A percentile compares a stretch with the other conserved stretches of the same genome.
These are phyloP conservation scores for Sitta europaea DNA, from an alignment of 2,113 vertebrate genomes.

Conservation along the genomic window DNA sequence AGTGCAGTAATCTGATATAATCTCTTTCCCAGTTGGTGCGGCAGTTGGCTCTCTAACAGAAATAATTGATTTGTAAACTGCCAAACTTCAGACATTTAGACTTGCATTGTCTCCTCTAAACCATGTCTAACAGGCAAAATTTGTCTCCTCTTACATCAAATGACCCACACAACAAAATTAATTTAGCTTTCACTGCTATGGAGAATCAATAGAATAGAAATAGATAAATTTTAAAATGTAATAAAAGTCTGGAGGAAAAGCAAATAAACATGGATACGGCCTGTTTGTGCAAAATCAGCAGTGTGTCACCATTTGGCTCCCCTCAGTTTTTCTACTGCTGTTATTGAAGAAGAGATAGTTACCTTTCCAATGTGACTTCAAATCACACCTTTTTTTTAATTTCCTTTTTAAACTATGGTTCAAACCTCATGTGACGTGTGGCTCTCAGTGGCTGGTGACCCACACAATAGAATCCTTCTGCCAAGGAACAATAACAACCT, in stretches of 20 bases:
- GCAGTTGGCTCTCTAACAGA: slow-evolving; percentile 53
- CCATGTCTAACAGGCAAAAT: slow-evolving; percentile 39
- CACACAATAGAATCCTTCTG: not conserved
- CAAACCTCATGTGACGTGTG: accelerated
- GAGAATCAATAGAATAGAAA: slow-evolving; percentile 35
- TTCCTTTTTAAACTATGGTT: not conserved
- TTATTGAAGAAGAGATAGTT: not conserved
- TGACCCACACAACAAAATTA: slow-evolving; percentile 34
- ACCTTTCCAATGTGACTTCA: not conserved
- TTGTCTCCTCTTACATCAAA: slow-evolving; percentile 17
- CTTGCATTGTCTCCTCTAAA: slow-evolving; percentile 51
- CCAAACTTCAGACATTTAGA: slow-evolving; percentile 47
- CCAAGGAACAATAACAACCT: not conserved
- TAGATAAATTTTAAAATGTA: slow-evolving; percentile 18
- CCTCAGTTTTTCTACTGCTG: not conserved
- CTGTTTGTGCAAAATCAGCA: not conserved
- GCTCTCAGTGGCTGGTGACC: not conserved
- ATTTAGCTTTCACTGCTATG: slow-evolving; percentile 2
- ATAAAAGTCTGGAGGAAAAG: not conserved
- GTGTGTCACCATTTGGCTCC: not conserved
- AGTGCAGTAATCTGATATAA: slow-evolving; percentile 66
- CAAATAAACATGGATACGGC: not conserved
- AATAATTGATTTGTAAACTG: slow-evolving; percentile 67
- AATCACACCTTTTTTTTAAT: too few species aligned
- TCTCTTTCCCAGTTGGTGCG: slow-evolving; percentile 34